Percentiles rank a stretch among this genome's conserved stretches.
Evolutionary conservation across 2,113 vertebrate species (phyloP).

Genomic region (Patagioenas fasciata): DNA sequence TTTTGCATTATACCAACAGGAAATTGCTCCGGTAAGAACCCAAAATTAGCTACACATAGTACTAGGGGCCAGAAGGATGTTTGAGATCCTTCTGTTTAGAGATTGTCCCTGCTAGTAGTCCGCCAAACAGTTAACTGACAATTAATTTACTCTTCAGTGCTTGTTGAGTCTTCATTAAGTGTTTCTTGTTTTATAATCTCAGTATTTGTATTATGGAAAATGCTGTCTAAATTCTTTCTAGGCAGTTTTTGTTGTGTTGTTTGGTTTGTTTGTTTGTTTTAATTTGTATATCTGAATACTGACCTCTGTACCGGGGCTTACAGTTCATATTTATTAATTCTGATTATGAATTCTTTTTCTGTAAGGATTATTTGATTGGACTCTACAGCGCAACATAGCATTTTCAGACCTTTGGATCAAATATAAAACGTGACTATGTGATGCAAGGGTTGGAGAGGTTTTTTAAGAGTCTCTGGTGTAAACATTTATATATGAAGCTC

Average conservation of each 20-base stretch:
- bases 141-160: neutral
- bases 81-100: neutral
- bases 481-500: neutral
- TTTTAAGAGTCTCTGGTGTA: neutral
- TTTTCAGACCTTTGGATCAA: neutral
- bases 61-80: neutral
- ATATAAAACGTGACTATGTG: neutral
- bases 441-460: neutral
- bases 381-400: neutral
- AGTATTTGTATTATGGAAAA: neutral
- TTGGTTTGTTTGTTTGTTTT: neutral
- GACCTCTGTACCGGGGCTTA: neutral
- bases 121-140: neutral
- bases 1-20: constrained; percentile 89
- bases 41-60: fast-evolving
- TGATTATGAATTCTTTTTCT: neutral
- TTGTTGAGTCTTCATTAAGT: neutral
- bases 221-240: neutral
- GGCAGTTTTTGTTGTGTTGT: neutral
- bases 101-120: neutral
- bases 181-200: neutral
- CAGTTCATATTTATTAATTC: neutral
- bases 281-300: neutral
- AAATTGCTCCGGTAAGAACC: constrained; percentile 85
- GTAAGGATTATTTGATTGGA: neutral